Conservation (phyloP, 1,140 invertebrate species). For the Neoseiulus cucumeris region DNA sequence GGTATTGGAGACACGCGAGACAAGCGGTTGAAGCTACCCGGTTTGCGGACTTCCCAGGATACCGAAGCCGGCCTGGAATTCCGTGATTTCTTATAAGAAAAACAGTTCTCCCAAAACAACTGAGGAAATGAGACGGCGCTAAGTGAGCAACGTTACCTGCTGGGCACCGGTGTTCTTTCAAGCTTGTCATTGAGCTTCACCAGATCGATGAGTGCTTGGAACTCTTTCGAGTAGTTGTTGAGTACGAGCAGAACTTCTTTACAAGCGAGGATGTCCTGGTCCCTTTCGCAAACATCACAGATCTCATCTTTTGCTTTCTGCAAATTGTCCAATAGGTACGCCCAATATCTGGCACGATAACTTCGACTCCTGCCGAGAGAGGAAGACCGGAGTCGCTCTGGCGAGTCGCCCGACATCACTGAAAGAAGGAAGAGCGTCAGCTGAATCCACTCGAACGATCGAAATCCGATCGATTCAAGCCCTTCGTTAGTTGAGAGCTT, state of each 20-base stretch:
- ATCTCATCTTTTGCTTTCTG: slow-evolving; percentile 60
- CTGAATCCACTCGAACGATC: too few relatives aligned
- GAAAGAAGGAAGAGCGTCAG: too few relatives aligned
- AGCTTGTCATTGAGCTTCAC: slow-evolving; percentile 79
- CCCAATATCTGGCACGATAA: slow-evolving; percentile 67
- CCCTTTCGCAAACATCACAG: slow-evolving; percentile 40
- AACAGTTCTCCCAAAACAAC: neutral
- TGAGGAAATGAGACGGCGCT: neutral
- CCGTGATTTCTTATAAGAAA: neutral
- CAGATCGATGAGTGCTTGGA: slow-evolving; percentile 75
- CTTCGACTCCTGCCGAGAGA: neutral
- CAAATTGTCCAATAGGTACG: slow-evolving; percentile 77
- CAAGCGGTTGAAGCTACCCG: slow-evolving; percentile 23
- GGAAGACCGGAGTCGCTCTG: neutral
- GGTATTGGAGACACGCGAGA: neutral
- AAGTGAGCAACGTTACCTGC: slow-evolving; percentile 26
- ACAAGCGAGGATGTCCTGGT: slow-evolving; percentile 41
- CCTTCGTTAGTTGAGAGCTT: too few relatives aligned
- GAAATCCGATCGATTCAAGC: too few relatives aligned
- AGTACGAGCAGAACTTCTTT: slow-evolving; percentile 76
- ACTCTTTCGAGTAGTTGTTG: slow-evolving; percentile 80
- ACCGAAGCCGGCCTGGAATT: slow-evolving; percentile 49
- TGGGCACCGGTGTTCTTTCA: slow-evolving; percentile 60
- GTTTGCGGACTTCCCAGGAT: slow-evolving; percentile 84
- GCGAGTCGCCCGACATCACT: too few relatives aligned